Conservation (phyloP, 2,888 invertebrate genomes). For the Atherix ibis region DNA sequence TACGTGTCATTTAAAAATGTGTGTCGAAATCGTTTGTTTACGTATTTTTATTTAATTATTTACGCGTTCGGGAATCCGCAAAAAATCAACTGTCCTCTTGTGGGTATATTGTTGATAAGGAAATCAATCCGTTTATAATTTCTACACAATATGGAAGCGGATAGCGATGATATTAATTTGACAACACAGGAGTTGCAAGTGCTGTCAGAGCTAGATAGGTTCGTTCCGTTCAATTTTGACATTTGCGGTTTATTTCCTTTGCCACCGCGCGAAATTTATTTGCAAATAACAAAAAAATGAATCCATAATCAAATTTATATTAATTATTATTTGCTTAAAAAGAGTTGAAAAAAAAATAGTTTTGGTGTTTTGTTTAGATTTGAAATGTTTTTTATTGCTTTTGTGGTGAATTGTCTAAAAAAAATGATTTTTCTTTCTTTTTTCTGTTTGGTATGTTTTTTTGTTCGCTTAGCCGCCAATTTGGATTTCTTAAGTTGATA, state of each 20-base stretch:
- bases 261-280: not conserved
- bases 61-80: no score
- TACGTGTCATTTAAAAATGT: constrained; percentile 2
- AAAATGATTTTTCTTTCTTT: not conserved
- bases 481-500: constrained; percentile 74
- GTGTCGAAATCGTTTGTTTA: constrained; percentile 1
- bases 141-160: constrained; percentile 30
- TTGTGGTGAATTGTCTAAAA: not conserved
- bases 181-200: constrained; percentile 73
- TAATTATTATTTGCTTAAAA: no score
- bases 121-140: not conserved
- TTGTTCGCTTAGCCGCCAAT: constrained; percentile 59
- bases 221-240: constrained; percentile 13
- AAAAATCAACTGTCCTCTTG: no score
- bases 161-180: constrained; percentile 52
- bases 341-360: no score
- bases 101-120: not conserved
- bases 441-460: constrained; percentile 8
- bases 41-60: not conserved
- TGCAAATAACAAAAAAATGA: not conserved
- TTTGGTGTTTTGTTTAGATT: no score
- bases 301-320: no score
- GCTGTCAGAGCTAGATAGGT: constrained; percentile 80
- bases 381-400: no score
- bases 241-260: constrained; percentile 5